phyloP scores from a whole-genome alignment of 1,140 invertebrate species.

The Harpegnathos saltator region DNA sequence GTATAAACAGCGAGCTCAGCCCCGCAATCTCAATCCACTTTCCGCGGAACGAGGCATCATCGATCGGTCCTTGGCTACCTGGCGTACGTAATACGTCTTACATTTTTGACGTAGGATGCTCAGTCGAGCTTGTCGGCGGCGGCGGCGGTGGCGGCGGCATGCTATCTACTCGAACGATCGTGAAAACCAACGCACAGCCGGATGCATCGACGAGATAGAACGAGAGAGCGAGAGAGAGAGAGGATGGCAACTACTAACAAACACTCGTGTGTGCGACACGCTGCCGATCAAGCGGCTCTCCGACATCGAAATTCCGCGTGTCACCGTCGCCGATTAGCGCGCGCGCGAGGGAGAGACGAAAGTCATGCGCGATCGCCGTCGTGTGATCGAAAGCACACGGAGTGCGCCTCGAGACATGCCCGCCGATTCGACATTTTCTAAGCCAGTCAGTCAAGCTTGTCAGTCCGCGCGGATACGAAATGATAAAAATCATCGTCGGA shows the following conservation, averaged over 20 bases:
- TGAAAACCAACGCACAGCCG: slow-evolving; percentile 27
- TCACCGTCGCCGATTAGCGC: background rate
- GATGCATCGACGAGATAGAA: background rate
- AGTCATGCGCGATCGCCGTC: no score
- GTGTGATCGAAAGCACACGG: background rate
- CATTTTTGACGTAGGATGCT: slow-evolving; percentile 46
- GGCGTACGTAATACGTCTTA: slow-evolving; percentile 49
- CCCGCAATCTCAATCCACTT: slow-evolving; percentile 62
- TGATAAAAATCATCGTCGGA: no score
- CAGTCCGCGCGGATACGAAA: no score
- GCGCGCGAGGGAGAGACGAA: no score
- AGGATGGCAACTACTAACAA: slow-evolving; percentile 24
- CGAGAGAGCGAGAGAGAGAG: background rate
- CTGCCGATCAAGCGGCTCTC: background rate
- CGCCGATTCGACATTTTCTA: no score
- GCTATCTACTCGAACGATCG: slow-evolving; percentile 55
- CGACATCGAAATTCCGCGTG: background rate
- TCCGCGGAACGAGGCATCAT: slow-evolving; percentile 52
- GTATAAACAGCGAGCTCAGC: slow-evolving; percentile 30
- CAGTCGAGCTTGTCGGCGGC: slow-evolving; percentile 38
- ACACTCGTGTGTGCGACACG: background rate
- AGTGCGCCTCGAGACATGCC: no score
- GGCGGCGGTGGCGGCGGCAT: slow-evolving; percentile 13
- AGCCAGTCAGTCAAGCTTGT: no score
- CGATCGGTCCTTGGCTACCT: slow-evolving; percentile 52